Percentiles rank a stretch among this genome's conserved stretches.
Conservation (phyloP, 2,113 vertebrate genomes). For the Lynx canadensis region DNA sequence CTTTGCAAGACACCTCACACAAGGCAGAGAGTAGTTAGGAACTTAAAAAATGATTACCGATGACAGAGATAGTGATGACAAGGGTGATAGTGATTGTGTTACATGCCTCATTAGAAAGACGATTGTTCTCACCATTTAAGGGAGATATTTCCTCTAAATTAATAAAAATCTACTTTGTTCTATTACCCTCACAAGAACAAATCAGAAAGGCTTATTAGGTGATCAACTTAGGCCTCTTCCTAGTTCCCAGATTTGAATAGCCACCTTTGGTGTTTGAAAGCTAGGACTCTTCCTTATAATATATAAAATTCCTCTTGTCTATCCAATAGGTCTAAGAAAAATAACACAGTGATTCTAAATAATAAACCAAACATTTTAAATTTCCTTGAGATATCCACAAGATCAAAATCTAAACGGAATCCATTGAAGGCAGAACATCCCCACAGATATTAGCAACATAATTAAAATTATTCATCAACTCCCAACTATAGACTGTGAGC, state of each 20-base stretch:
- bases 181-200: not conserved
- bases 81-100: not conserved
- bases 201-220: not conserved
- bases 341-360: constrained; percentile 5
- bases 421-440: not conserved
- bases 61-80: not conserved
- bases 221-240: constrained; percentile 29
- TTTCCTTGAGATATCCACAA: not conserved
- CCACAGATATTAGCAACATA: constrained; percentile 40
- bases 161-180: not conserved
- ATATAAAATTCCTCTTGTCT: not conserved
- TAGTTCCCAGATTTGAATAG: not conserved
- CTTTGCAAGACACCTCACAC: not conserved
- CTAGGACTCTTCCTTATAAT: not conserved
- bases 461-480: constrained; percentile 57
- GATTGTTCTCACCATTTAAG: not conserved
- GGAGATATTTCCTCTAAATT: not conserved
- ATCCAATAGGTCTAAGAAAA: not conserved
- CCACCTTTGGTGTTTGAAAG: constrained; percentile 2
- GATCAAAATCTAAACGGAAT: constrained; percentile 44
- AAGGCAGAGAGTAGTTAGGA: not conserved
- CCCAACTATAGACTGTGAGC: not conserved
- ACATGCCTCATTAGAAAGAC: not conserved
- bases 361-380: not conserved
- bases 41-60: not conserved